A percentile compares a stretch with the other conserved stretches of the same genome.
phyloP scores from a whole-genome alignment of 1,140 invertebrate genomes.

The Eumaeus atala region DNA sequence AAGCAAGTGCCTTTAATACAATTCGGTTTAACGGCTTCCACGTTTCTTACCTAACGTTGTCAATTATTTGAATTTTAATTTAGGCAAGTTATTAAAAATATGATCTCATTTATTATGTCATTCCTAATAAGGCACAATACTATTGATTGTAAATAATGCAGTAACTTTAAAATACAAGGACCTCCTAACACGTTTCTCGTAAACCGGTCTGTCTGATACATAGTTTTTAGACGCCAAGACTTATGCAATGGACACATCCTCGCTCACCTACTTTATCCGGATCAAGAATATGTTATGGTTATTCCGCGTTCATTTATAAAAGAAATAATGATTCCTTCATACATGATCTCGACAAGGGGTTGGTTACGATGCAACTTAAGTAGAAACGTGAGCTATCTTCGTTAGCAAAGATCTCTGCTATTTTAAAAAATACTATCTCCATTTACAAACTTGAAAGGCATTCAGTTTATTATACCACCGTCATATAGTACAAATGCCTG shows the following conservation, averaged over 20 bases:
- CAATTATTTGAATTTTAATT: background rate
- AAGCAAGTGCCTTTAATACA: too few relatives aligned
- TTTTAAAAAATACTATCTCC: too few relatives aligned
- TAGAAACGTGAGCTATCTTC: slow-evolving; percentile 5
- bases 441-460: too few relatives aligned
- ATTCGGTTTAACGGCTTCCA: background rate
- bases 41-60: too few relatives aligned
- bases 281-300: slow-evolving; percentile 7
- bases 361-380: background rate
- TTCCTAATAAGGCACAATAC: background rate
- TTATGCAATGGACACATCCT: slow-evolving; percentile 58
- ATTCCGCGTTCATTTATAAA: background rate
- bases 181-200: slow-evolving; percentile 68
- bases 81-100: background rate
- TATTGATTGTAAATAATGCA: slow-evolving; percentile 18
- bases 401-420: background rate
- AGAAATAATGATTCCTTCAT: background rate
- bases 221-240: slow-evolving; percentile 45
- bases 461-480: too few relatives aligned
- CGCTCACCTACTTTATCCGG: slow-evolving; percentile 26
- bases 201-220: slow-evolving; percentile 58
- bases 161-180: slow-evolving; percentile 45
- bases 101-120: background rate
- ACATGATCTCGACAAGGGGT: background rate
- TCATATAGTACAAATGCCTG: background rate